These are phyloP conservation scores for Melinopterus prodromus DNA, from an alignment of 2,888 invertebrate species.

Conservation along the genomic window DNA sequence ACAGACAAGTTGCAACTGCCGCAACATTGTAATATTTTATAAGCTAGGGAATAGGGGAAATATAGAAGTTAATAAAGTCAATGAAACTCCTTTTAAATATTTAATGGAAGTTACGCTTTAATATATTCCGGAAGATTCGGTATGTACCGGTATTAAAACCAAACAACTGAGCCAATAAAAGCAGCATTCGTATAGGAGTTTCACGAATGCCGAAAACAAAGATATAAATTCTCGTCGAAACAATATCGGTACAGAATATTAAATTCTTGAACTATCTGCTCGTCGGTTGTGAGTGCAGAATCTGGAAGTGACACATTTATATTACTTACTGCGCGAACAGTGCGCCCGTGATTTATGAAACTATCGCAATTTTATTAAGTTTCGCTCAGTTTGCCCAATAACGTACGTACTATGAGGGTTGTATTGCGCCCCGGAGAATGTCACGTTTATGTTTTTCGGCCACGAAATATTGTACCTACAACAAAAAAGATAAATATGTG, in stretches of 20 bases:
- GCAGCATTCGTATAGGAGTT: not conserved
- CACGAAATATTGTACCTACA: too few species aligned
- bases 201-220: slow-evolving; percentile 29
- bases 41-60: too few species aligned
- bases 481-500: too few species aligned
- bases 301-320: slow-evolving; percentile 36
- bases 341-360: slow-evolving; percentile 33
- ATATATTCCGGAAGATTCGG: too few species aligned
- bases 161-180: not conserved
- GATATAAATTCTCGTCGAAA: slow-evolving; percentile 34
- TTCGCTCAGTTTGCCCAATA: slow-evolving; percentile 14
- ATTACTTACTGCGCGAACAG: slow-evolving; percentile 26
- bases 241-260: slow-evolving; percentile 36
- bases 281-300: slow-evolving; percentile 26
- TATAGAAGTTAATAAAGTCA: too few species aligned
- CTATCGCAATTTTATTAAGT: slow-evolving; percentile 36
- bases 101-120: too few species aligned
- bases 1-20: too few species aligned
- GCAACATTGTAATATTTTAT: too few species aligned
- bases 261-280: slow-evolving; percentile 35
- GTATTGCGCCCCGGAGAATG: not conserved
- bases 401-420: not conserved
- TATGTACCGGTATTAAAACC: too few species aligned
- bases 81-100: too few species aligned
- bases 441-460: too few species aligned